Evolutionary conservation across 2,113 vertebrate genomes (phyloP).

Genomic region (Leucoraja erinaceus): DNA sequence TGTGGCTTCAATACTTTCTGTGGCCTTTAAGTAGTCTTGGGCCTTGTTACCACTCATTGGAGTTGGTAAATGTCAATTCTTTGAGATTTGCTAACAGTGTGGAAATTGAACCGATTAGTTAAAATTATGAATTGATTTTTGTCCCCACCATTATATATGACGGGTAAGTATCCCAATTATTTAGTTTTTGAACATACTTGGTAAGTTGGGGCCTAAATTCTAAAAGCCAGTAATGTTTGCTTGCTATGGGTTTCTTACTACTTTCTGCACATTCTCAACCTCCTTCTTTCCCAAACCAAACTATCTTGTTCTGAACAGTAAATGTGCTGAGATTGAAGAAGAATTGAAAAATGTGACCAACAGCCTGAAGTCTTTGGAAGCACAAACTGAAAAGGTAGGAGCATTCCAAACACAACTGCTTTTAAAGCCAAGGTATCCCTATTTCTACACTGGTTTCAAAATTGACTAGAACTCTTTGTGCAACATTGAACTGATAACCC

Average conservation of each 20-base stretch:
- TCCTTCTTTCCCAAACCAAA: slow-evolving; percentile 44
- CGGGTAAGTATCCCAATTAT: slow-evolving; percentile 1
- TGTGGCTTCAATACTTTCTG: slow-evolving; percentile 32
- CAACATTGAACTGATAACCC: background rate
- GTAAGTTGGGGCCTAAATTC: slow-evolving; percentile 1
- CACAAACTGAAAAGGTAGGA: slow-evolving; percentile 94
- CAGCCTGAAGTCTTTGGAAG: slow-evolving; percentile 97
- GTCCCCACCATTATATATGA: background rate
- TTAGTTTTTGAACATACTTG: background rate
- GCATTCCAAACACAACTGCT: slow-evolving; percentile 8
- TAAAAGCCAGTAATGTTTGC: background rate
- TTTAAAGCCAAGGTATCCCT: slow-evolving; percentile 22
- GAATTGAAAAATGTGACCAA: slow-evolving; percentile 99
- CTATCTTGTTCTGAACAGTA: slow-evolving; percentile 64
- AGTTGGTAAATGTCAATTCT: background rate
- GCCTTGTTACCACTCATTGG: background rate
- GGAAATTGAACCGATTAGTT: background rate
- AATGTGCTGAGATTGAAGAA: slow-evolving; percentile 97
- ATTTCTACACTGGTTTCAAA: background rate
- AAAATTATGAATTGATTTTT: slow-evolving; percentile 10
- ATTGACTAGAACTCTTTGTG: background rate
- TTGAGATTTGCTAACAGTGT: background rate
- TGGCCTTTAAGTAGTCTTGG: background rate
- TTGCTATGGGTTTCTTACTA: slow-evolving; percentile 45
- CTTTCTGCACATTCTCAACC: slow-evolving; percentile 48